Base-by-base conservation (phyloP, 2,113 vertebrate genomes). In the Craseonycteris thonglongyai region DNA sequence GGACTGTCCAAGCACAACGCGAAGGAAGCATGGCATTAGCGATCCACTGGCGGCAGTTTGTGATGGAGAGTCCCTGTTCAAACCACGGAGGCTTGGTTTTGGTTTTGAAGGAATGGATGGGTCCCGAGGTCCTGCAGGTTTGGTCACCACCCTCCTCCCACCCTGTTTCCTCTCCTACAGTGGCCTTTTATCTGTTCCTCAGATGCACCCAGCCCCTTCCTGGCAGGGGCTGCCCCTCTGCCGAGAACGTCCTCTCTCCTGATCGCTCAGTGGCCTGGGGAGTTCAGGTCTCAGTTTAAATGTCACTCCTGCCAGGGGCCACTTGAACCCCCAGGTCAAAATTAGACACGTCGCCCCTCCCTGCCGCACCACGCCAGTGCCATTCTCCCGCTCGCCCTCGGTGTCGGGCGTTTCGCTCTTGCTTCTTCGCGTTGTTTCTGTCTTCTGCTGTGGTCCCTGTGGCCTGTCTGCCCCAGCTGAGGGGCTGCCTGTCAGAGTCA, bases 261-360 rank as follows among this genome's bases (percentile, higher is more conserved):
- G 16, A 35, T 80, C n/a, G 2, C 38, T 16, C n/a, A 4, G 47
- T 56, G 68, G 40, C 45, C 58, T 51, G 59, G 26, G 22, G 47
- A 51, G 72, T 42, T 96, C 71, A 54, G 63, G 40, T 69, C 92
- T 79, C 82, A 68, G 71, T 14, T 33, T 65, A 56, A 49, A 63
- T 28, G n/a, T 58, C 58, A 42, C 59, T 42, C 56, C 71, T 28
- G 33, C 76, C 40, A n/a, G 88, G 63, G 54, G 40, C n/a, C 54
- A 1, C 86, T 71, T 16, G 38, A 90, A 58, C 90, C 42, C 24
- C 51, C 30, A 38, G 94, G 59, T 85, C 72, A 65, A 80, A 92
- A 66, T 13, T 33, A 45, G 45, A 28, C 7, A 0, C 2, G 33
- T 28, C 63, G 16, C 7, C 24, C 30, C 38, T 30, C 5, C 58